Evolutionary conservation across 2,888 invertebrate genomes (phyloP).

Genomic region (Limnephilus auricula): DNA sequence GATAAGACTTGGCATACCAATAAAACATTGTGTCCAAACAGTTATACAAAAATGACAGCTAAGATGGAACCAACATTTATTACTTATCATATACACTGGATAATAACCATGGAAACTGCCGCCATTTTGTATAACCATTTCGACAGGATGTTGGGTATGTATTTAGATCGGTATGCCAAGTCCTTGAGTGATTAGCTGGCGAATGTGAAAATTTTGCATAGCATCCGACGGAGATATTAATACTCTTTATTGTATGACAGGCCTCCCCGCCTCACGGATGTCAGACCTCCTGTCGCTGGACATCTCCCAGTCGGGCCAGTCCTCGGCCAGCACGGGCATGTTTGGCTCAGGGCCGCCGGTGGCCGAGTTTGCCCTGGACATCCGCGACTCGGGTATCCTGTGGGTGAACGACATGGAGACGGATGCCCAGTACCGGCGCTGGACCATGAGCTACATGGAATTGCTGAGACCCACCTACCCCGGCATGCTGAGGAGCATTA

Average conservation of each 20-base stretch:
- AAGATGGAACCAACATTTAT: too few relatives aligned
- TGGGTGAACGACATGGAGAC: constrained; percentile 97
- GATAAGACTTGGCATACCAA: too few relatives aligned
- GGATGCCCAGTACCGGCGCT: constrained; percentile 91
- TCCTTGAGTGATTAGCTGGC: too few relatives aligned
- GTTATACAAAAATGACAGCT: too few relatives aligned
- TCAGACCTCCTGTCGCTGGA: constrained; percentile 84
- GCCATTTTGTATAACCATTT: too few relatives aligned
- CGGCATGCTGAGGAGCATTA: constrained; percentile 94
- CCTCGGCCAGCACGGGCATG: constrained; percentile 68
- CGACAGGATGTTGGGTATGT: too few relatives aligned
- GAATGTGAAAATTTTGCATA: too few relatives aligned
- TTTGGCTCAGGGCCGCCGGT: constrained; percentile 67
- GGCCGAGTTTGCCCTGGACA: constrained; percentile 93
- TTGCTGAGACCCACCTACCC: constrained; percentile 97
- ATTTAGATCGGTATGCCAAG: too few relatives aligned
- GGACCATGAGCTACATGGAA: constrained; percentile 94
- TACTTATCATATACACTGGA: too few relatives aligned
- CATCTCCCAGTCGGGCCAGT: constrained; percentile 74
- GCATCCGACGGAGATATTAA: too few relatives aligned
- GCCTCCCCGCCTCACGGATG: constrained; percentile 81
- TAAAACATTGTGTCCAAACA: too few relatives aligned
- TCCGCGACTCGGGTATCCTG: constrained; percentile 93
- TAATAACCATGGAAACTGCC: too few relatives aligned
- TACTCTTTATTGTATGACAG: constrained; percentile 69